These are phyloP conservation scores for Steatocranus sp. DNA, from an alignment of 2,797 vertebrate genomes.

Conservation along the genomic window DNA sequence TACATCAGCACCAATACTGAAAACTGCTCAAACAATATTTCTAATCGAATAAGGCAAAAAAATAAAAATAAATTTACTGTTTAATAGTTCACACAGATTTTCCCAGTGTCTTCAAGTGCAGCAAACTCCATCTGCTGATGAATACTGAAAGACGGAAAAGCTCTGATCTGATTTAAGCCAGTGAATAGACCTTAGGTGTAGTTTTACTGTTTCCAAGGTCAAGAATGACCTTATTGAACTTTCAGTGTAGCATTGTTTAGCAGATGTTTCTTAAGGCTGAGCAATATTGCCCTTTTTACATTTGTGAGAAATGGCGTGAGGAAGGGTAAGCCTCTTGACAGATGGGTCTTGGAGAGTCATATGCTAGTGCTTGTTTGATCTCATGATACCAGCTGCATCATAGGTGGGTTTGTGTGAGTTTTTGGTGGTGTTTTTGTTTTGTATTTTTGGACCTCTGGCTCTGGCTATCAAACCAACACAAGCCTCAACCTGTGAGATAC, in stretches of 20 bases:
- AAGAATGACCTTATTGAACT: not conserved
- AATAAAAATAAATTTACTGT: not conserved
- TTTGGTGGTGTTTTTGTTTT: not conserved
- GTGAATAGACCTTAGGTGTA: not conserved
- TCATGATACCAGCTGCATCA: conserved; percentile 24
- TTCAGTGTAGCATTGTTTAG: not conserved
- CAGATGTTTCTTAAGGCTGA: not conserved
- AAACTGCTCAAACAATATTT: not conserved
- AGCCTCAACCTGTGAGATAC: not conserved
- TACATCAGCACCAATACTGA: not conserved
- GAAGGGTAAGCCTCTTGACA: not conserved
- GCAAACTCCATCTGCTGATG: not conserved
- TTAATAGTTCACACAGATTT: not conserved
- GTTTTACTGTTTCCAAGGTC: not conserved
- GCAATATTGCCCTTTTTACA: not conserved
- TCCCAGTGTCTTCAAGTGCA: not conserved
- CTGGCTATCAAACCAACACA: not conserved
- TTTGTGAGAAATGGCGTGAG: not conserved
- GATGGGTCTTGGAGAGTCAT: conserved; percentile 15
- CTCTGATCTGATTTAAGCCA: not conserved
- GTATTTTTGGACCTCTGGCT: not conserved
- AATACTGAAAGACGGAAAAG: not conserved
- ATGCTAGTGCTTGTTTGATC: not conserved
- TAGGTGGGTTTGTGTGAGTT: not conserved
- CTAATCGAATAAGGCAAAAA: not conserved